Evolutionary conservation across 2,888 invertebrate genomes (phyloP).

Genomic region (Lampropteryx suffumata): DNA sequence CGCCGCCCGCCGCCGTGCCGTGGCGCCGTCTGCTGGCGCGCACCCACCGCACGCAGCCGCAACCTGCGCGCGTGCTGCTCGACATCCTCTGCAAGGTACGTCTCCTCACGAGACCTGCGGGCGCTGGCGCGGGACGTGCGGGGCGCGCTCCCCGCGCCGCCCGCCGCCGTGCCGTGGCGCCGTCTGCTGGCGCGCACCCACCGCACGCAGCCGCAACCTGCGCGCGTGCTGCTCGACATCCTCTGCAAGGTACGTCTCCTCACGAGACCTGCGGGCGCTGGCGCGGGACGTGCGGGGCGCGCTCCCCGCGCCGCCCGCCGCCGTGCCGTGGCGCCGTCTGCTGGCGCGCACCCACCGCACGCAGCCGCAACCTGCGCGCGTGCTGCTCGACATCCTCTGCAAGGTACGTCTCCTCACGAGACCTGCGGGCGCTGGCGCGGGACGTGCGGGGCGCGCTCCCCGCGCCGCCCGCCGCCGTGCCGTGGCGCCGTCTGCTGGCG

Average conservation of each 20-base stretch:
- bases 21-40: conserved; percentile 26
- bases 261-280: too few species aligned
- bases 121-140: conserved; percentile 26
- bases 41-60: conserved; percentile 83
- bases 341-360: conserved; percentile 73
- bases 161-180: conserved; percentile 26
- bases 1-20: conserved; percentile 22
- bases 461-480: conserved; percentile 19
- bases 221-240: conserved; percentile 80
- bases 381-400: conserved; percentile 65
- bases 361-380: conserved; percentile 86
- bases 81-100: conserved; percentile 37
- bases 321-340: conserved; percentile 29
- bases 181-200: conserved; percentile 23
- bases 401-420: too few species aligned
- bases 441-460: conserved; percentile 35
- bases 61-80: conserved; percentile 85
- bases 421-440: background rate
- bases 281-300: conserved; percentile 31
- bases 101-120: too few species aligned
- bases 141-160: conserved; percentile 26
- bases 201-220: conserved; percentile 86
- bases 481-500: conserved; percentile 26
- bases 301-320: conserved; percentile 18
- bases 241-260: conserved; percentile 41